Evolutionary conservation across 2,113 vertebrate species (phyloP).

Genomic region (Morone saxatilis): DNA sequence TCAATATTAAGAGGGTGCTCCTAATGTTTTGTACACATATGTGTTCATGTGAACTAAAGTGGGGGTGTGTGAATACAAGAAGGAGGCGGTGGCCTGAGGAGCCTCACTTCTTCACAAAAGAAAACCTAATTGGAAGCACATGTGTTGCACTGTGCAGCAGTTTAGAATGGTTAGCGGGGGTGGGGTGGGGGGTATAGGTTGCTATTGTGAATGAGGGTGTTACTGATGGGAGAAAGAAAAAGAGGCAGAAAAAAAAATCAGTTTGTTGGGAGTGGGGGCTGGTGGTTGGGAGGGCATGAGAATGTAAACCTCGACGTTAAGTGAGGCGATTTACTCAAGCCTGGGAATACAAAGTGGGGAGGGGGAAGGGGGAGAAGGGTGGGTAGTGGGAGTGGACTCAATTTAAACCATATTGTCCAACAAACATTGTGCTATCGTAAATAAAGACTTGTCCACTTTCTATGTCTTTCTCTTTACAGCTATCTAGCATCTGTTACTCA

Average conservation of each 20-base stretch:
- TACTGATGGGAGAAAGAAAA: constrained; percentile 73
- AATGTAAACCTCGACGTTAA: constrained; percentile 81
- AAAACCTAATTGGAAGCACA: constrained; percentile 82
- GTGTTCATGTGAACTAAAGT: constrained; percentile 68
- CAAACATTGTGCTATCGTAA: constrained; percentile 60
- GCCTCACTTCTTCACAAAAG: constrained; percentile 69
- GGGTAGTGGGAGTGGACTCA: constrained; percentile 51
- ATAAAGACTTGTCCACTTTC: constrained; percentile 36
- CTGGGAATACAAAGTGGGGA: constrained; percentile 78
- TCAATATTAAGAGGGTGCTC: constrained; percentile 9
- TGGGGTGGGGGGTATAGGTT: constrained; percentile 43
- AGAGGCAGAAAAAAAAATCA: constrained; percentile 11
- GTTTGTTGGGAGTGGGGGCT: constrained; percentile 64
- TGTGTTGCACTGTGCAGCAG: constrained; percentile 75
- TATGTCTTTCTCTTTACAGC: background rate
- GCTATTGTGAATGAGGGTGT: constrained; percentile 76
- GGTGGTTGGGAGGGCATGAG: constrained; percentile 81
- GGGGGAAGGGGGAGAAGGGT: constrained; percentile 4
- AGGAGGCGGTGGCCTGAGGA: constrained; percentile 56
- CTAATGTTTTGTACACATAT: constrained; percentile 42
- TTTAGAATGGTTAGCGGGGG: constrained; percentile 37
- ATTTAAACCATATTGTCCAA: constrained; percentile 77
- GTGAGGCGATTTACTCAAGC: constrained; percentile 77
- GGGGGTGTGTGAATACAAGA: constrained; percentile 65
- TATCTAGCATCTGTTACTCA: constrained; percentile 34